Evolutionary conservation across 1,140 invertebrate genomes (phyloP).

Genomic region (Orussus abietinus): DNA sequence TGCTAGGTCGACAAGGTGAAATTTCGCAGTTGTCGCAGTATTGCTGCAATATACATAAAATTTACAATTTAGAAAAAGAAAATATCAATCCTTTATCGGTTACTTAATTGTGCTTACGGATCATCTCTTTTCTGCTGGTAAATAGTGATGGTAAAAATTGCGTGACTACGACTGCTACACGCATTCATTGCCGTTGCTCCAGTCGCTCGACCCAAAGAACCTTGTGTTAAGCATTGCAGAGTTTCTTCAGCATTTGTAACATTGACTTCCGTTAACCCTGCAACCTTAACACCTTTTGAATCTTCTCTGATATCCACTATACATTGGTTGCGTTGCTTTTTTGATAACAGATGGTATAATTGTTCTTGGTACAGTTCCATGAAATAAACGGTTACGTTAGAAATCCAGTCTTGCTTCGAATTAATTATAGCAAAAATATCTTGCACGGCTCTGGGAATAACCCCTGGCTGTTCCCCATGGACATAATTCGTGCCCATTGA

Average conservation of each 20-base stretch:
- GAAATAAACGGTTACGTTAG: constrained; percentile 72
- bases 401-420: constrained; percentile 61
- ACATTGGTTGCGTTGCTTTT: constrained; percentile 63
- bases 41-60: too few relatives aligned
- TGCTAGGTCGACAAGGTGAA: constrained; percentile 87
- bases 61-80: too few relatives aligned
- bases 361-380: constrained; percentile 75
- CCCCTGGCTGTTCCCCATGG: constrained; percentile 64
- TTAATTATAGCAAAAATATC: constrained; percentile 78
- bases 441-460: constrained; percentile 80
- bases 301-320: constrained; percentile 85
- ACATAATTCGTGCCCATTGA: constrained; percentile 86
- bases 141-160: constrained; percentile 86
- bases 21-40: constrained; percentile 70
- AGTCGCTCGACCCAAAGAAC: constrained; percentile 75
- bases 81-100: too few relatives aligned
- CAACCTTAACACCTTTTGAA: constrained; percentile 61
- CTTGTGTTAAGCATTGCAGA: constrained; percentile 65
- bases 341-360: constrained; percentile 72
- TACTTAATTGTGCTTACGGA: constrained; percentile 59
- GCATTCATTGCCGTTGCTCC: constrained; percentile 93
- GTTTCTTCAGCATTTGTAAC: constrained; percentile 62
- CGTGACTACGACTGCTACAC: constrained; percentile 85
- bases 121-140: constrained; percentile 61
- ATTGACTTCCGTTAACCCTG: constrained; percentile 64